phyloP scores from a whole-genome alignment of 2,113 vertebrate genomes.

The Aptenodytes patagonicus region DNA sequence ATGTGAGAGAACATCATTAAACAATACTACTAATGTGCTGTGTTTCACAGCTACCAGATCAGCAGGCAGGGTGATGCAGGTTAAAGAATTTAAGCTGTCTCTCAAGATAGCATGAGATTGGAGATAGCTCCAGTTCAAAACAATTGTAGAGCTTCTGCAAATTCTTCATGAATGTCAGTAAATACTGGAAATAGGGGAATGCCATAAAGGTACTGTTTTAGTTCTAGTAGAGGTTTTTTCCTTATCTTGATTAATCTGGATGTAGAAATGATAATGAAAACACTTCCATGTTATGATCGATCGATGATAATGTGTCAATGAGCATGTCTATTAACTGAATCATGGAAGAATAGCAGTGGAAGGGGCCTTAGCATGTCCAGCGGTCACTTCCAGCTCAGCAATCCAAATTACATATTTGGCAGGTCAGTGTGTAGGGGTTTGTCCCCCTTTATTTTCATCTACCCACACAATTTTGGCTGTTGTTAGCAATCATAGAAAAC shows the following conservation, averaged over 20 bases:
- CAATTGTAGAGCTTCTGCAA: background rate
- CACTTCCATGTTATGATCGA: rapidly evolving
- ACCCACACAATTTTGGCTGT: background rate
- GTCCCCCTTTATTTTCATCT: background rate
- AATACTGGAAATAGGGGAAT: background rate
- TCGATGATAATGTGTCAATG: rapidly evolving
- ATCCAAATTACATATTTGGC: background rate
- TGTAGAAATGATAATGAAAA: background rate
- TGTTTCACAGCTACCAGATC: background rate
- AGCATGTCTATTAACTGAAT: background rate
- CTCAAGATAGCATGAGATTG: background rate
- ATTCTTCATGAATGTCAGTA: background rate
- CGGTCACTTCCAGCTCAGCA: background rate
- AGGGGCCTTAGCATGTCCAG: background rate
- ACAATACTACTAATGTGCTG: background rate
- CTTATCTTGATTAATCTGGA: background rate
- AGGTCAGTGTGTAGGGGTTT: background rate
- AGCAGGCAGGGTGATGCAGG: too few relatives aligned
- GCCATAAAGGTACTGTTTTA: background rate
- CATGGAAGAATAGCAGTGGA: background rate
- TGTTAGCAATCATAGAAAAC: background rate
- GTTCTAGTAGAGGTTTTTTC: background rate
- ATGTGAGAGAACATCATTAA: background rate
- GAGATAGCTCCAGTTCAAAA: background rate
- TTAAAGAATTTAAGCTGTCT: background rate